These are phyloP conservation scores for Hylaeus volcanicus DNA, from an alignment of 1,140 invertebrate species.

Conservation along the genomic window DNA sequence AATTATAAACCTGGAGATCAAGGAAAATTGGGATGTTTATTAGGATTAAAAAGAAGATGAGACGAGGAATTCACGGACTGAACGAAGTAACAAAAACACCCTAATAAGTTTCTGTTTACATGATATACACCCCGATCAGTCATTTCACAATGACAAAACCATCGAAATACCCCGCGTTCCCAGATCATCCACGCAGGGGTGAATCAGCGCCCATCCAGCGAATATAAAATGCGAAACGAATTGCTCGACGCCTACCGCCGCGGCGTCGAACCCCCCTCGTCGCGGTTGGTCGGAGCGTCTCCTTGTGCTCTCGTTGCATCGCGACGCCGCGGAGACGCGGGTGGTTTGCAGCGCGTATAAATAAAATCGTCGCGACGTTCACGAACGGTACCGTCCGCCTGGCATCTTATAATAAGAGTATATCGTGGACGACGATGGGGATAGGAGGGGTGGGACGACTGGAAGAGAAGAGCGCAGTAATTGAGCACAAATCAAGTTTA, in stretches of 20 bases:
- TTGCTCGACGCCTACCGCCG: slow-evolving; percentile 64
- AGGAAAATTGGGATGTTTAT: no score
- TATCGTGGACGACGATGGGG: not conserved
- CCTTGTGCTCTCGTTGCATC: slow-evolving; percentile 46
- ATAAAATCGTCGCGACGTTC: slow-evolving; percentile 77
- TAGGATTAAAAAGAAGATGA: no score
- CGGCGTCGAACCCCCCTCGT: not conserved
- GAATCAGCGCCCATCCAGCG: slow-evolving; percentile 56
- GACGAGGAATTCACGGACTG: no score
- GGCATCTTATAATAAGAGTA: slow-evolving; percentile 61
- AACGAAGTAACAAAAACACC: no score
- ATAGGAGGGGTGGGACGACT: not conserved
- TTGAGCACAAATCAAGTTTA: slow-evolving; percentile 81
- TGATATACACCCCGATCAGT: no score
- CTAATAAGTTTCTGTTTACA: no score
- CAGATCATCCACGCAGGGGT: slow-evolving; percentile 36
- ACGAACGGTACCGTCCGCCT: slow-evolving; percentile 30
- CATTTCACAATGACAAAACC: no score
- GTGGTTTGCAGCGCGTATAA: slow-evolving; percentile 73
- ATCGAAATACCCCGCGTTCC: slow-evolving; percentile 73
- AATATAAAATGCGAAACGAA: slow-evolving; percentile 78
- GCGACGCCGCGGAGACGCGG: slow-evolving; percentile 67
- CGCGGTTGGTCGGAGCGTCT: slow-evolving; percentile 11
- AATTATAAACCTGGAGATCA: no score
- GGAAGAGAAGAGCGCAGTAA: slow-evolving; percentile 68